These are phyloP conservation scores for Tortricodes alternella DNA, from an alignment of 2,888 invertebrate genomes.

Conservation along the genomic window DNA sequence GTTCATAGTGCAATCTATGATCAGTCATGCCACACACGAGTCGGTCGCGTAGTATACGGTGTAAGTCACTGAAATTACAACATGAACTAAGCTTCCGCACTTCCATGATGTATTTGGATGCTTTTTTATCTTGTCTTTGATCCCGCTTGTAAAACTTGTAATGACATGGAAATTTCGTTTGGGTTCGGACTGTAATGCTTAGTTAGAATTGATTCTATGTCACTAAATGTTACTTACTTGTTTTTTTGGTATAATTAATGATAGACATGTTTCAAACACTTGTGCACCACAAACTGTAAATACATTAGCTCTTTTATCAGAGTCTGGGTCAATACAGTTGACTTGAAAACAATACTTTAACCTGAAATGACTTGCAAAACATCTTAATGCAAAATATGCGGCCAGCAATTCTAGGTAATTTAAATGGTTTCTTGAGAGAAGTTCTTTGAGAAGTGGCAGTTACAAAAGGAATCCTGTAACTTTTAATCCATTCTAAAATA, in stretches of 20 bases:
- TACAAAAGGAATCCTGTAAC: no score
- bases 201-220: neutral
- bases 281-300: constrained; percentile 3
- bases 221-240: neutral
- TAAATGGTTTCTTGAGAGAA: no score
- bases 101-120: neutral
- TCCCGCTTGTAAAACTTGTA: constrained; percentile 1
- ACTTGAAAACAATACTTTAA: neutral
- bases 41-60: neutral
- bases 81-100: neutral
- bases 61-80: neutral
- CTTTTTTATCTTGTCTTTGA: neutral
- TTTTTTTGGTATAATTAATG: neutral
- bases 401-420: no score
- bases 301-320: neutral
- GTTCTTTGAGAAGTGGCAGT: no score
- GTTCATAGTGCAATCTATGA: neutral
- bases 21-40: neutral
- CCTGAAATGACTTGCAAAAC: no score
- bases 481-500: no score
- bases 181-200: constrained; percentile 1
- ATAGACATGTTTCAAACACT: neutral
- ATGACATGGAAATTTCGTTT: neutral
- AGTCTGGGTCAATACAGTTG: neutral
- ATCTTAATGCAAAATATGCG: no score